phyloP scores from a whole-genome alignment of 2,888 invertebrate species.

The Criorhina ranunculi region DNA sequence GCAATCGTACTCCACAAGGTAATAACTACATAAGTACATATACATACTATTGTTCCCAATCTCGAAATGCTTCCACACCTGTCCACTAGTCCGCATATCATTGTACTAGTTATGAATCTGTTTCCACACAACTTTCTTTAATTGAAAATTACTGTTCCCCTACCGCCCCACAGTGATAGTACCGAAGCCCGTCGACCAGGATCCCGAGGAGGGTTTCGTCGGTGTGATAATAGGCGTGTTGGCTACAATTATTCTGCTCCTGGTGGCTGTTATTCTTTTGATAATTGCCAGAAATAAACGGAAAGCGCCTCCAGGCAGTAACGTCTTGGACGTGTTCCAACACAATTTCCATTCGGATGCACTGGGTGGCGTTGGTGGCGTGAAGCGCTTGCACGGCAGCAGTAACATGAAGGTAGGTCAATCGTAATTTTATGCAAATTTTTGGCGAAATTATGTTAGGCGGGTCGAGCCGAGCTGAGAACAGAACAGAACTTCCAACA shows the following conservation, averaged over 20 bases:
- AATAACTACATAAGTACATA: too few species aligned
- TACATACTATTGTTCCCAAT: constrained; percentile 4
- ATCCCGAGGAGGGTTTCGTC: constrained; percentile 87
- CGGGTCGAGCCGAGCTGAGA: not conserved
- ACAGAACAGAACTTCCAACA: not conserved
- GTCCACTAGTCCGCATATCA: not conserved
- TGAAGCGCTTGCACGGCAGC: constrained; percentile 85
- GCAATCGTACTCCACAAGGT: constrained; percentile 65
- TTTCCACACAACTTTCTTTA: constrained; percentile 43
- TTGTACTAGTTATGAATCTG: constrained; percentile 58
- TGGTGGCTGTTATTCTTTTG: constrained; percentile 89
- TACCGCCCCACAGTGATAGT: constrained; percentile 82
- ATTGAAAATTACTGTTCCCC: constrained; percentile 56
- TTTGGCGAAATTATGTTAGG: constrained; percentile 57
- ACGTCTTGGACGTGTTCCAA: constrained; percentile 84
- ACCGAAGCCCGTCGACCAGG: constrained; percentile 86
- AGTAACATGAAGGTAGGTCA: constrained; percentile 84
- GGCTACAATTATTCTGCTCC: constrained; percentile 89
- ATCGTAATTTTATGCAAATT: constrained; percentile 77
- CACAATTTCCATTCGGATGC: constrained; percentile 84
- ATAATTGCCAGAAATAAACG: constrained; percentile 88
- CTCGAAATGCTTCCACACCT: constrained; percentile 7
- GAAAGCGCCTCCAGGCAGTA: constrained; percentile 83
- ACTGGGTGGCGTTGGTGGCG: constrained; percentile 84
- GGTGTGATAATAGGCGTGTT: constrained; percentile 89